Evolutionary conservation across 2,888 invertebrate genomes (phyloP).

Genomic region (Acanthosoma haemorrhoidale): DNA sequence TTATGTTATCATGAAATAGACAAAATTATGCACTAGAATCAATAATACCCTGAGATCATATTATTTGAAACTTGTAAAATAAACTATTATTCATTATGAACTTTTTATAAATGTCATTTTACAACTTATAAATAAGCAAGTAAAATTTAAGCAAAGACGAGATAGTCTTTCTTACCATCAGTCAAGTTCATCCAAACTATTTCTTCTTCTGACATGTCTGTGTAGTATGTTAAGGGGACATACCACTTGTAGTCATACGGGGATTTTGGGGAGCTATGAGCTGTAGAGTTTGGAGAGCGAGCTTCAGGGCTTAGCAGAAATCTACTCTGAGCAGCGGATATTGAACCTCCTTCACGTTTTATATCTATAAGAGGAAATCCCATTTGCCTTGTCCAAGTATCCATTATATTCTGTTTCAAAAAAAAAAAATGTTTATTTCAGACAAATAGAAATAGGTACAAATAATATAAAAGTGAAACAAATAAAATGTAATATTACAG

Average conservation of each 20-base stretch:
- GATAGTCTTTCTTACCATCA: conserved; percentile 57
- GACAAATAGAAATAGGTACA: not conserved
- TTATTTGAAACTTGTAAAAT: no score
- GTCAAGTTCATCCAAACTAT: conserved; percentile 77
- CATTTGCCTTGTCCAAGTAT: conserved; percentile 76
- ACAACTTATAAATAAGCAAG: no score
- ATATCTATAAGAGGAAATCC: conserved; percentile 76
- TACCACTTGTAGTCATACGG: conserved; percentile 65
- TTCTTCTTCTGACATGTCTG: conserved; percentile 51
- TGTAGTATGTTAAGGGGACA: conserved; percentile 70
- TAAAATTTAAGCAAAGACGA: no score
- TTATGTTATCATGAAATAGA: no score
- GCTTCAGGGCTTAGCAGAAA: conserved; percentile 54
- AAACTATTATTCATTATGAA: no score
- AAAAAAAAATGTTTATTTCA: not conserved
- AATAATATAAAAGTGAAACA: not conserved
- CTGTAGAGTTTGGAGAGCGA: conserved; percentile 47
- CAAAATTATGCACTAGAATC: no score
- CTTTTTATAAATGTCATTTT: no score
- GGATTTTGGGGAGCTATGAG: conserved; percentile 50
- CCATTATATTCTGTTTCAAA: conserved; percentile 57
- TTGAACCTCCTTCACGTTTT: conserved; percentile 53
- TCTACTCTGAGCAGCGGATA: conserved; percentile 63
- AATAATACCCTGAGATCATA: no score
- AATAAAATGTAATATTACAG: not conserved